Base-by-base conservation (phyloP, 2,888 invertebrate genomes). In the Lasioglossum vierecki region DNA sequence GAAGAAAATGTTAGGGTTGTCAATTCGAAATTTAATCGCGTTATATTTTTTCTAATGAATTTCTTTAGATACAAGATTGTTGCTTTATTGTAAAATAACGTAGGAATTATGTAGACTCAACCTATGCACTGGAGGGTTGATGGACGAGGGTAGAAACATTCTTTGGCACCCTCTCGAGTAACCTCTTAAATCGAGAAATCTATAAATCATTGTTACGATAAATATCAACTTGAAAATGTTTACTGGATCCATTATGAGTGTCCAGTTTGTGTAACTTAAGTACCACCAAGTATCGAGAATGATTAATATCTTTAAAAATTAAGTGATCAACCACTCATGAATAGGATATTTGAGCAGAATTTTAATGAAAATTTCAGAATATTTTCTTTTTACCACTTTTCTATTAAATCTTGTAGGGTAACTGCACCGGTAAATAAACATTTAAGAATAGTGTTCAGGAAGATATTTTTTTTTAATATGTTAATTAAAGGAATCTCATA, bases 131-230 rank as follows among this genome's bases (percentile, higher is more conserved):
- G 60, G 30, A 63, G 60, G 26, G 6, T 63, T 63, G 30, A 63
- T 30, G 60, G 15, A 63, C n/a, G 84, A 91, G 91, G 91, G 91
- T 91, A 91, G 71, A 90, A 76, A 80, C 71, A 74, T 88, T 79
- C 30, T 72, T 84, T 90, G 91, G 91, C 91, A 91, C 89, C 92
- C 89, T 89, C 63, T 78, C 39, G 0, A 26, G 15, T 66, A 53
- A 22, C 22, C 53, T 30, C 46, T 18, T 46, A 18, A 30, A 46
- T 8, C 53, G 8, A 53, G 22, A 8, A 53, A 53, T 18, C 53
- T 22, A 53, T 53, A 22, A 53, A 22, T 53, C 22, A 22, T 53
- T 22, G 53, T 53, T 22, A 53, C 22, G 53, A 53, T 53, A 22
- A 8, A 22, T 8, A 53, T 22, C 8, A 22, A 22, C 22, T 53